Percentiles rank a stretch among this genome's conserved stretches.
phyloP scores from a whole-genome alignment of 1,140 invertebrate genomes.

The Arctopsyche grandis region DNA sequence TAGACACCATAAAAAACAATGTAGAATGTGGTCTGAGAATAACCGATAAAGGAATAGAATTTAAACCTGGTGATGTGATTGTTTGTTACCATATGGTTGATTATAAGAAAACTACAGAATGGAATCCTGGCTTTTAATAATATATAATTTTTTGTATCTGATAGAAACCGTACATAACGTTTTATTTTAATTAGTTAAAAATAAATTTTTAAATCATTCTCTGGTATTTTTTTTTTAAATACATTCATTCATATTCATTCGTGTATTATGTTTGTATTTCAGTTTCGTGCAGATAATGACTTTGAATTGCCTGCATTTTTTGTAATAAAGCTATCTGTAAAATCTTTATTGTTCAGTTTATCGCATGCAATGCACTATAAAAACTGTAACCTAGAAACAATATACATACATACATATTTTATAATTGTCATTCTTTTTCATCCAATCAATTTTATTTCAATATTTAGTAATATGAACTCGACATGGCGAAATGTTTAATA shows the following conservation, averaged over 20 bases:
- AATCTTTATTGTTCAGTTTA: slow-evolving; percentile 7
- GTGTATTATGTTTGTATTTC: not conserved
- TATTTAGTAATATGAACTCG: not conserved
- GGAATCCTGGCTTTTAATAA: slow-evolving; percentile 86
- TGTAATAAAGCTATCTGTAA: not conserved
- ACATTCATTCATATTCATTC: not conserved
- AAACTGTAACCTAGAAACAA: slow-evolving; percentile 11
- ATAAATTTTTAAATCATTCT: not conserved
- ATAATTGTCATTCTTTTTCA: not conserved
- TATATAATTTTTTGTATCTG: not conserved
- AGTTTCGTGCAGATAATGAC: not conserved
- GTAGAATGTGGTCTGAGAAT: slow-evolving; percentile 90
- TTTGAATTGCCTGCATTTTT: not conserved
- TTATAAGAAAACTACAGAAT: slow-evolving; percentile 74
- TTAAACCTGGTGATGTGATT: slow-evolving; percentile 81
- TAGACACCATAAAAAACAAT: slow-evolving; percentile 83
- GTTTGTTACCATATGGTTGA: slow-evolving; percentile 78
- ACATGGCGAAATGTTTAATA: not conserved
- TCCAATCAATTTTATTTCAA: not conserved
- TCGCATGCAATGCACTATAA: slow-evolving; percentile 6
- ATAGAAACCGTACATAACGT: too few species aligned
- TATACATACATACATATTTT: not conserved
- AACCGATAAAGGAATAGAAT: slow-evolving; percentile 70
- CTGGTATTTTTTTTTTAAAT: not conserved
- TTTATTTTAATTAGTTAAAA: too few species aligned